These are phyloP conservation scores for Varanus salvator DNA, from an alignment of 2,113 vertebrate species.

Conservation along the genomic window DNA sequence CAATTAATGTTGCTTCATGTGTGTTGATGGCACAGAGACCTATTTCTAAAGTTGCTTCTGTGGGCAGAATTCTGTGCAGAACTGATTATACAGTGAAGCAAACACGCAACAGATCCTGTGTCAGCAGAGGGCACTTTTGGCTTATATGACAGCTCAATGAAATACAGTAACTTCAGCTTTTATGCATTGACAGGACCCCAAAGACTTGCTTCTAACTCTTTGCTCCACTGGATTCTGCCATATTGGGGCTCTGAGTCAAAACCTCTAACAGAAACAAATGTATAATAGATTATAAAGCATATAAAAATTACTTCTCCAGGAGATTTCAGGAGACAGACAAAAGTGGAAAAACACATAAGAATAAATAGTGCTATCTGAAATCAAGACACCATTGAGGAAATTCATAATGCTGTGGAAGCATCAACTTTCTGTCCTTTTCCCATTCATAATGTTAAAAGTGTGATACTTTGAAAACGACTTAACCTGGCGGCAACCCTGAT, in stretches of 20 bases:
- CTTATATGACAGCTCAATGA: conserved; percentile 61
- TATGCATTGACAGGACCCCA: conserved; percentile 30
- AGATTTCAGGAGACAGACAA: conserved; percentile 31
- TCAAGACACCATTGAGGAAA: conserved; percentile 24
- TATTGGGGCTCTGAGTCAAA: neutral
- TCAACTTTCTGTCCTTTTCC: conserved; percentile 34
- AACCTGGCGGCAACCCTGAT: conserved; percentile 62
- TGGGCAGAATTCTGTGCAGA: neutral
- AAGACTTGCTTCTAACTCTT: conserved; percentile 23
- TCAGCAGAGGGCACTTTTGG: conserved; percentile 70
- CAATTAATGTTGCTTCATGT: conserved; percentile 44
- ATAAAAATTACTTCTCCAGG: conserved; percentile 20
- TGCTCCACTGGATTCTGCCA: conserved; percentile 48
- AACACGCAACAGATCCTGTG: conserved; percentile 49
- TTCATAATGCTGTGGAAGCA: conserved; percentile 42
- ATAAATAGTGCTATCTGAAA: conserved; percentile 49
- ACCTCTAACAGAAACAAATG: conserved; percentile 29
- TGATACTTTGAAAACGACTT: conserved; percentile 68
- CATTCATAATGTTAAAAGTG: conserved; percentile 60
- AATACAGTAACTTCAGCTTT: conserved; percentile 32
- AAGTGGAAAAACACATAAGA: neutral
- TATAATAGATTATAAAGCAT: neutral
- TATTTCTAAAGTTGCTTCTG: conserved; percentile 4
- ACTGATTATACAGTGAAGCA: neutral
- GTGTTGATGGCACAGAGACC: conserved; percentile 46